Evolutionary conservation across 2,888 invertebrate species (phyloP), one percentile per base, ranked within the genome.

Genomic region (Carabus problematicus): DNA sequence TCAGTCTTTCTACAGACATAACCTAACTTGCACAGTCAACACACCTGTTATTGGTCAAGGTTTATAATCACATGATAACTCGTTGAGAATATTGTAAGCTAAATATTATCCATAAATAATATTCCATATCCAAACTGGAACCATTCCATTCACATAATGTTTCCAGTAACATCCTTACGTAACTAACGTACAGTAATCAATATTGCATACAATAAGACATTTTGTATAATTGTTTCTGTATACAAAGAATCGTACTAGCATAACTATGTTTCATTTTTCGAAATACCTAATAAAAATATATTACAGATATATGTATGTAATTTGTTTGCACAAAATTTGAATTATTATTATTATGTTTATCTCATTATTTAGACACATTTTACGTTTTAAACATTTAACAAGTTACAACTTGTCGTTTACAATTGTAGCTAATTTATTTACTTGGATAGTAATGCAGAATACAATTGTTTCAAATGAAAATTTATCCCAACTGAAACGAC

Each of bases 261-360:
- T 29, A 29, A 29, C 6, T 29, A 29, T 29, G 2, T 29, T 29
- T 6, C 29, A 58, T 64, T 29, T 6, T 29, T 29, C 29, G 54
- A 66, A 66, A 66, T 39, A 47, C 58, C 66, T 66, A 66, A 66
- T 59, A 66, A 66, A 66, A 66, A 66, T 66, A 66, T 66, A 59
- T 66, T 66, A 66, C 66, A 66, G 66, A 59, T 45, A 64, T 12
- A 45, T 29, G 29, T 29, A 45, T 45, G 11, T 55, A 64, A 56
- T 56, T 64, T 64, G 16, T 64, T 64, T 64, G 64, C 64, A 64
- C 64, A 64, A 64, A 64, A 39, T 45, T 29, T 29, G 29, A 29
- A 29, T 29, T 29, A n/a, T n/a, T n/a, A n/a, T n/a, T n/a, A n/a
- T n/a, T n/a, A n/a, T n/a, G n/a, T 66, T 66, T 47, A 58, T 56